Evolutionary conservation across 2,797 vertebrate genomes (phyloP), one percentile per base, ranked within the genome.

Genomic region (Cuniculus paca): DNA sequence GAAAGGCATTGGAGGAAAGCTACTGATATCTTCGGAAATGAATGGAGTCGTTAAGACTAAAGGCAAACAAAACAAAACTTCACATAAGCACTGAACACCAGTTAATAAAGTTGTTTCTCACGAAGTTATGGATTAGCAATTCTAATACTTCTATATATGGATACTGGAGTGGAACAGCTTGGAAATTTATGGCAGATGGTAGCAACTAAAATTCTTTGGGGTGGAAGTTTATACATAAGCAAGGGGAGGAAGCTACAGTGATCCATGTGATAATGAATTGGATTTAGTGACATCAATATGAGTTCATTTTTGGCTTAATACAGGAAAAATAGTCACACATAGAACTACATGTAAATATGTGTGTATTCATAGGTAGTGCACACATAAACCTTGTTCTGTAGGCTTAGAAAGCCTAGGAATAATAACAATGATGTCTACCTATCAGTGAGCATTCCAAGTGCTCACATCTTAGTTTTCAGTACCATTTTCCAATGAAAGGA

Each of bases 41-140:
- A 75, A 52, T 81, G 36, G 58, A 81, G 42, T 78, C 86, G 60
- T 68, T 77, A 85, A 63, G 24, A 82, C 13, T 74, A 48, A 82
- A 89, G 36, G 5, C 16, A 56, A 74, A 63, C 77, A 90, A 13
- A 82, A 48, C 72, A 75, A 28, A 94, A 88, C 26, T 90, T 34
- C 26, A 42, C 26, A 42, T 92, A 81, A 72, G 77, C 50, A 34
- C 8, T 45, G 16, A 79, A 42, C 34, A 81, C n/a, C 61, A 52
- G n/a, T 72, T 86, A 52, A 54, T 80, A 77, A 88, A 94, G 34
- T n/a, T 60, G 50, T 81, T 91, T 91, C 54, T 54, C 24, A 48
- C 19, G 24, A 58, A 77, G 10, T n/a, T n/a, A 39, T 16, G 42
- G 39, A 89, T 86, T 80, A 70, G 52, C 36, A 81, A 34, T 56